Evolutionary conservation across 1,140 invertebrate species (phyloP), one percentile per base, ranked within the genome.

Genomic region (Microplitis mediator): DNA sequence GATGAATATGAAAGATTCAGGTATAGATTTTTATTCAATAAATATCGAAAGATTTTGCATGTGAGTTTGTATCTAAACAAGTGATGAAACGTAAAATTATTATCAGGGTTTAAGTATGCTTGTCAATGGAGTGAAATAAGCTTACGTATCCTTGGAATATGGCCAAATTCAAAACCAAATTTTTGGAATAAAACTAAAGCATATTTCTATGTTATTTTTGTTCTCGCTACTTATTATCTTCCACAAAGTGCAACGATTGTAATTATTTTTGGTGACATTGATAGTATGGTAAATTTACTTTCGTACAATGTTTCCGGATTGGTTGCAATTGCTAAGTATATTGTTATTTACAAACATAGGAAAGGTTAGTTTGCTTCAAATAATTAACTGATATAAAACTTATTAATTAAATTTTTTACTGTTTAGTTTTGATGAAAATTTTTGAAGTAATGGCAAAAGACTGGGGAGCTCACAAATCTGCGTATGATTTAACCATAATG

Each of bases 81-180:
- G 23, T 23, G 13, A 63, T 2, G n/a, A 51, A 51, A 51, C 9
- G 9, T 5, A 4, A 11, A 11, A 11, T n/a, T 3, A 51, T 51
- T n/a, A 2, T 3, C 32, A 66, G 64, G 50, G n/a, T 66, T 66
- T 13, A 31, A 51, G 23, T 61, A 63, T 74, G 52, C 66, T 32
- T 63, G 3, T 16, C 9, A 56, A 4, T 63, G 35, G 36, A 35
- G 52, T 16, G 64, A 69, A 35, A 51, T 69, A 14, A 64, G 60
- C 9, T 58, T 75, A 34, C 52, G 36, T 1, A 31, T 63, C 13
- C 31, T 66, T 35, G 74, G 74, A 52, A 64, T 75, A 31, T 75
- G 74, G 74, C 71, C 74, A 0, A 45, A 35, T 9, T 16, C 16
- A 31, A 61, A 34, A 32, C 4, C 9, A 0, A 52, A 9, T 50